phyloP scores from a whole-genome alignment of 2,113 vertebrate genomes.

The Actinemys pallida region DNA sequence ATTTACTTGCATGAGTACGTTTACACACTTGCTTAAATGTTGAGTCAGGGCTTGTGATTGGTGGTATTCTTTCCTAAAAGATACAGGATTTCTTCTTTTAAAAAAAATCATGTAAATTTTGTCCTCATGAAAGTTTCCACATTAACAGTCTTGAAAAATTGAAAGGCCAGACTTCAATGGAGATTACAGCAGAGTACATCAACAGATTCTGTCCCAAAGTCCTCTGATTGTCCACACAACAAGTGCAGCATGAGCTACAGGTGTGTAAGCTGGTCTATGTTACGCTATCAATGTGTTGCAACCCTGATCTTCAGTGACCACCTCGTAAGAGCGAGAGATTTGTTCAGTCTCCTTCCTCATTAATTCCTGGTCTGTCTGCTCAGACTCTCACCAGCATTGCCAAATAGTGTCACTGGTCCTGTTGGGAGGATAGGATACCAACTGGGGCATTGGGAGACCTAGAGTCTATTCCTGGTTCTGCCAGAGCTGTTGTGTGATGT shows the following conservation, averaged over 20 bases:
- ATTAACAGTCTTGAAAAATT: not conserved
- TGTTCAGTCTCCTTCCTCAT: not conserved
- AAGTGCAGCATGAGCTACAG: not conserved
- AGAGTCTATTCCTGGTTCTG: not conserved
- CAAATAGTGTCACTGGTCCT: not conserved
- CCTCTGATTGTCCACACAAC: rapidly evolving
- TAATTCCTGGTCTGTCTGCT: not conserved
- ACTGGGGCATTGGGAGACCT: not conserved
- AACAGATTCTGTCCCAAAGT: not conserved
- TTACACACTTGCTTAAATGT: not conserved
- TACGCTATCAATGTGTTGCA: not conserved
- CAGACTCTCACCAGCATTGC: not conserved
- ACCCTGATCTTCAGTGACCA: not conserved
- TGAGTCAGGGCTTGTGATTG: not conserved
- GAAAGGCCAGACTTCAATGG: not conserved
- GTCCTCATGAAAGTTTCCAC: not conserved
- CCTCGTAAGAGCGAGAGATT: not conserved
- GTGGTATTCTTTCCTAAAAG: not conserved
- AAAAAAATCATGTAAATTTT: not conserved
- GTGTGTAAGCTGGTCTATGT: not conserved
- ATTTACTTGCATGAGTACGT: not conserved
- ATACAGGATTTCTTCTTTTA: not conserved
- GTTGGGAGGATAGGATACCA: not conserved
- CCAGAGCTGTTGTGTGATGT: no score
- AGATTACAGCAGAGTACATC: not conserved